Conservation (phyloP, 1,140 invertebrate species). For the Diuraphis noxia region DNA sequence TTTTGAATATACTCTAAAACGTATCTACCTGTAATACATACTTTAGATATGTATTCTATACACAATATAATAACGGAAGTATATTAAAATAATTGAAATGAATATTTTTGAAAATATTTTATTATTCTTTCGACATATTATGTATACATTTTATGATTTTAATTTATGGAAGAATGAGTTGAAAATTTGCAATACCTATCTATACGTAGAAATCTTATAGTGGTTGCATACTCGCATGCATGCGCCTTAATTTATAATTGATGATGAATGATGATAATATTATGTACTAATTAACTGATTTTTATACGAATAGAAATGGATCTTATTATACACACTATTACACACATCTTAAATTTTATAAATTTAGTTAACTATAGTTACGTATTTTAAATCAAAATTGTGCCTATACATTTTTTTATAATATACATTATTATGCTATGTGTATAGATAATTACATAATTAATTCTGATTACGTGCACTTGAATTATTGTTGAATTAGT, state of each 20-base stretch:
- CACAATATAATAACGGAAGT: not conserved
- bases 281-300: not conserved
- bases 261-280: not conserved
- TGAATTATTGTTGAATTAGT: not conserved
- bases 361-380: not conserved
- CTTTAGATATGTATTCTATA: not conserved
- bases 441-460: too few relatives aligned
- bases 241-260: not conserved
- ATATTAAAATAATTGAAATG: not conserved
- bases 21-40: not conserved
- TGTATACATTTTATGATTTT: too few relatives aligned
- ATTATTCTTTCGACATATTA: not conserved
- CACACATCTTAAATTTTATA: not conserved
- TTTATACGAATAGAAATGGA: not conserved
- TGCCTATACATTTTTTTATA: too few relatives aligned
- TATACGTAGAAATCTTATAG: not conserved
- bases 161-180: not conserved
- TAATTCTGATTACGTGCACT: not conserved
- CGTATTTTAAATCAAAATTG: too few relatives aligned
- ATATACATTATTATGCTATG: too few relatives aligned
- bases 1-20: conserved; percentile 8
- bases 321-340: not conserved
- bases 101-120: not conserved
- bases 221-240: too few relatives aligned
- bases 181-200: not conserved